These are phyloP conservation scores for Dendrolimus kikuchii DNA, from an alignment of 1,140 invertebrate genomes.

Conservation along the genomic window DNA sequence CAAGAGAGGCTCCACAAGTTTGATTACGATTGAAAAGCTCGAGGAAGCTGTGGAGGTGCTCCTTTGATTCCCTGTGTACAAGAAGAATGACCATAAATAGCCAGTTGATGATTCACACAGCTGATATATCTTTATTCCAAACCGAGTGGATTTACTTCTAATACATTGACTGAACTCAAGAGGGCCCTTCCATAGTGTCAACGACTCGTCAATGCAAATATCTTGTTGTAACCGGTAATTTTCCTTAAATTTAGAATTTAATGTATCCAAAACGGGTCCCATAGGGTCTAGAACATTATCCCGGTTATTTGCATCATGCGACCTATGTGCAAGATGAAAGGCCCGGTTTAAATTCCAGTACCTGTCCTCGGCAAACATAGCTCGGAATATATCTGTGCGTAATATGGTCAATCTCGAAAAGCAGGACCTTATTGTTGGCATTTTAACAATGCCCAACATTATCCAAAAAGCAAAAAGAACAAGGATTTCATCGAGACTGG, in stretches of 20 bases:
- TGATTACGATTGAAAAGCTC: no score
- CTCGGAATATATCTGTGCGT: constrained; percentile 1
- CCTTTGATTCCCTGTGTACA: not conserved
- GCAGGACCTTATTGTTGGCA: constrained; percentile 5
- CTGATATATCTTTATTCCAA: constrained; percentile 10
- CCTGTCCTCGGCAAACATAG: not conserved
- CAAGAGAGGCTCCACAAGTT: not conserved
- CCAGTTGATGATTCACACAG: constrained; percentile 7
- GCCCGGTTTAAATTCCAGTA: constrained; percentile 2
- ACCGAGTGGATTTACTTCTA: constrained; percentile 2
- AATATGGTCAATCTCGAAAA: constrained; percentile 1
- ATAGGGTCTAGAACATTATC: no score
- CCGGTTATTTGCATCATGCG: no score
- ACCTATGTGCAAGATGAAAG: not conserved
- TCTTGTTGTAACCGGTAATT: constrained; percentile 1
- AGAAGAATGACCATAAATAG: constrained; percentile 5
- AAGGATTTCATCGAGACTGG: constrained; percentile 4
- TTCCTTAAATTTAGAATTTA: constrained; percentile 6
- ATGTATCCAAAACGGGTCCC: not conserved
- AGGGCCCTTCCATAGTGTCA: constrained; percentile 8
- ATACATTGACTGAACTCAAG: constrained; percentile 7
- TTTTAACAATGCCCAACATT: constrained; percentile 5
- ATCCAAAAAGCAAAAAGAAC: constrained; percentile 6
- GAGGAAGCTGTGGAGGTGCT: no score
- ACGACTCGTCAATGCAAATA: constrained; percentile 5